Evolutionary conservation across 1,140 invertebrate genomes (phyloP).

Genomic region (Diprion similis): DNA sequence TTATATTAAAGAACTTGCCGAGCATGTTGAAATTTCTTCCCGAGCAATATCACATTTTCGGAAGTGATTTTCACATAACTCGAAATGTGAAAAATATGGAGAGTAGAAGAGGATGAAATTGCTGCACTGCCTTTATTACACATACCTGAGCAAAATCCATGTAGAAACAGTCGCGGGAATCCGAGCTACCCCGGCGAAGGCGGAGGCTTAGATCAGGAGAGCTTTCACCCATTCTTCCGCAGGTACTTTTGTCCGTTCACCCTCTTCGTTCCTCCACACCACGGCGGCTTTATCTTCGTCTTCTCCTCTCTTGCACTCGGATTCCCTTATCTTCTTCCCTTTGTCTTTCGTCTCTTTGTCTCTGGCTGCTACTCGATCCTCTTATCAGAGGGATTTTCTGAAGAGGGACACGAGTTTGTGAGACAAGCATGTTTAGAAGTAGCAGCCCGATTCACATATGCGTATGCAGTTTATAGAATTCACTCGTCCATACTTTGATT

Average conservation of each 20-base stretch:
- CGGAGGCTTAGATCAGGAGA: slow-evolving; percentile 84
- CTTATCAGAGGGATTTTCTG: background rate
- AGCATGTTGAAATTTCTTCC: too few relatives aligned
- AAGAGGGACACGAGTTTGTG: background rate
- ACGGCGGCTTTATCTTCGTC: background rate
- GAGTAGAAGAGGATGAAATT: too few relatives aligned
- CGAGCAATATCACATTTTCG: too few relatives aligned
- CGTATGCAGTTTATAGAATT: too few relatives aligned
- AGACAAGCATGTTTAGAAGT: too few relatives aligned
- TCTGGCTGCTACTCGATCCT: background rate
- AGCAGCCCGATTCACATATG: too few relatives aligned
- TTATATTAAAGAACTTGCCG: too few relatives aligned
- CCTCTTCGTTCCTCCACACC: slow-evolving; percentile 25
- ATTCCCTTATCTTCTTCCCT: slow-evolving; percentile 17
- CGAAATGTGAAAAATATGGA: too few relatives aligned
- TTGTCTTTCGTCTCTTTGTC: slow-evolving; percentile 17
- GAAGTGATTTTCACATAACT: too few relatives aligned
- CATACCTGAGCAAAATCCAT: slow-evolving; percentile 80
- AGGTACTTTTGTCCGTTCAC: background rate
- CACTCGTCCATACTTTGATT: too few relatives aligned
- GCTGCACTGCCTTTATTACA: background rate
- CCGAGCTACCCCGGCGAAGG: slow-evolving; percentile 80
- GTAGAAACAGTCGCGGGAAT: slow-evolving; percentile 86
- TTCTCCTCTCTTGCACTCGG: slow-evolving; percentile 16
- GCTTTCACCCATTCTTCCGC: slow-evolving; percentile 73